Percentiles rank a stretch among this genome's conserved stretches.
These are phyloP conservation scores for Lasioglossum morio DNA, from an alignment of 2,888 invertebrate species.

Conservation along the genomic window DNA sequence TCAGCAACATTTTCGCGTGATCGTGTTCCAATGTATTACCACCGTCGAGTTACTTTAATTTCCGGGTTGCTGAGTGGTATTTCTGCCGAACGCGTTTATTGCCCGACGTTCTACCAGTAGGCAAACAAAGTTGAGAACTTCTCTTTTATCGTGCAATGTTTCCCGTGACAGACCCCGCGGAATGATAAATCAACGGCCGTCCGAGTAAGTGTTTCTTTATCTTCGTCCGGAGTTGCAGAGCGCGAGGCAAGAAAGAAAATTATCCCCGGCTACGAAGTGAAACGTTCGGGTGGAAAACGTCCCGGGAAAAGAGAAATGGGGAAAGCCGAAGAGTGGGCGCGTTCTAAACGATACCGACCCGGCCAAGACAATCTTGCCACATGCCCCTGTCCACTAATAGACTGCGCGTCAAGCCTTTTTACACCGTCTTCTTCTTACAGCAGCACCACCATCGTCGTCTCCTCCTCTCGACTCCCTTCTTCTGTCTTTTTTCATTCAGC, in stretches of 20 bases:
- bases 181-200: conserved; percentile 59
- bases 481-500: background rate
- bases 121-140: conserved; percentile 50
- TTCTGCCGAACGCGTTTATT: background rate
- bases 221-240: conserved; percentile 25
- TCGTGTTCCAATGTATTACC: background rate
- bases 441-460: conserved; percentile 8
- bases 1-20: background rate
- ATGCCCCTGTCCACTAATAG: conserved; percentile 71
- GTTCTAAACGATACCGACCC: conserved; percentile 51
- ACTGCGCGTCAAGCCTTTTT: conserved; percentile 71
- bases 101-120: background rate
- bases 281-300: conserved; percentile 51
- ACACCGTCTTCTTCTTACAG: conserved; percentile 34
- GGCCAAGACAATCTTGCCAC: conserved; percentile 71
- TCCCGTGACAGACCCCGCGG: conserved; percentile 36
- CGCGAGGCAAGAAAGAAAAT: conserved; percentile 51
- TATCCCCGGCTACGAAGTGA: conserved; percentile 60
- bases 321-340: conserved; percentile 54
- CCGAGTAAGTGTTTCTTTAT: conserved; percentile 59
- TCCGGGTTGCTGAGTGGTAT: background rate
- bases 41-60: background rate
- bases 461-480: conserved; percentile 4
- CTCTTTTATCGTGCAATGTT: conserved; percentile 36
- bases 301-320: conserved; percentile 56